Base-by-base conservation (phyloP, 1,140 invertebrate species). In the Carposina sasakii region DNA sequence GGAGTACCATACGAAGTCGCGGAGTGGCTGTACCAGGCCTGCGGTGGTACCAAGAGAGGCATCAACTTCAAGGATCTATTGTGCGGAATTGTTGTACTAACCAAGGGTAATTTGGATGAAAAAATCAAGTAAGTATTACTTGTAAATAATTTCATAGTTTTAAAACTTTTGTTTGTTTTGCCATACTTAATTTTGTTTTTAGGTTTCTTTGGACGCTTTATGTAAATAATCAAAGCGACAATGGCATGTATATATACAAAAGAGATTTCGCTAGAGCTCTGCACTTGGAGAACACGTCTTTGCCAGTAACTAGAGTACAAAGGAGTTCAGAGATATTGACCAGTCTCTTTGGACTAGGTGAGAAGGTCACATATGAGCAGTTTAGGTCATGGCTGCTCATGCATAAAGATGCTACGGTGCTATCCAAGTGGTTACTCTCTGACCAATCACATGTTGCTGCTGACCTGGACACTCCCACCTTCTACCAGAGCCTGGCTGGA, bases 401-500 rank as follows among this genome's bases (percentile, higher is more conserved):
- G 31, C 88, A 94, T 72, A 90, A 90, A 42, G 90, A 91, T 71
- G 91, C 92, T 2, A 95, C 93, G 1, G 90, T 93, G 1, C 78
- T 96, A 2, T 93, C 93, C 15, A 89, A 90, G 63, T 96, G 95
- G 95, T 77, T 96, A 21, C 71, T 96, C 10, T 85, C 87, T 13
- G 91, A 94, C 55, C 88, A 88, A 58, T 88, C 93, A 9, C 91
- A 89, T 33, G 81, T 94, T 0, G 91, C 90, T 13, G 92, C 92
- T 49, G 94, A 96, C 65, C 84, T 92, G 60, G 94, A 96, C 70
- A 94, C 94, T 12, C 94, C 94, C 2, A 96, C 94, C 1, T 96
- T 96, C 70, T 96, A 96, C 71, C 95, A 97, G 76, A 96, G 94
- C 19, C 78, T 97, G 15, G 94, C 95, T 48, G 95, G 95, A 23